Conservation (phyloP, 2,113 vertebrate genomes). For the Agapornis roseicollis region DNA sequence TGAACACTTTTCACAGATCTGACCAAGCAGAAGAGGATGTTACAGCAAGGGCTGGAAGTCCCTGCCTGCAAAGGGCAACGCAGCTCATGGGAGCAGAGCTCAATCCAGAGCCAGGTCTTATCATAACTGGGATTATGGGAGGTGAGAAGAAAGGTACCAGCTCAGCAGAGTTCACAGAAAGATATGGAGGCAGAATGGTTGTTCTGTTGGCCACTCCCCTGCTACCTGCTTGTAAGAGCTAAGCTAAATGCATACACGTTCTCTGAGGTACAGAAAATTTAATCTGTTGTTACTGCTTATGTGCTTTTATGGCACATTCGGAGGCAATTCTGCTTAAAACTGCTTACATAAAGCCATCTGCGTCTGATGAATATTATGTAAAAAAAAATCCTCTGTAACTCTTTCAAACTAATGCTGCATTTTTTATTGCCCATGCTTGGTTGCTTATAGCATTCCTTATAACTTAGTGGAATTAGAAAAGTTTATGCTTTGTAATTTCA, state of each 20-base stretch:
- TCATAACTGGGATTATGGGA: not conserved
- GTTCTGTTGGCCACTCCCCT: not conserved
- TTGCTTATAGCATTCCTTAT: not conserved
- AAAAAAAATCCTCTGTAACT: not conserved
- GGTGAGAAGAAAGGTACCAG: not conserved
- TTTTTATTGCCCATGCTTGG: not conserved
- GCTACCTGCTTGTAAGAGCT: not conserved
- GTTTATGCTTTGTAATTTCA: not conserved
- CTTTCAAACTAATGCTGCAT: not conserved
- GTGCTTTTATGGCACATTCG: not conserved
- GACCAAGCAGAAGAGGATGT: not conserved
- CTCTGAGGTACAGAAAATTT: not conserved
- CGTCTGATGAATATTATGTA: not conserved
- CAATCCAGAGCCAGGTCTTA: not conserved
- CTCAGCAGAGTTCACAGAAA: not conserved
- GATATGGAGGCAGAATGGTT: not conserved
- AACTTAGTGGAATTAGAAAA: not conserved
- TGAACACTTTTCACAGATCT: not conserved
- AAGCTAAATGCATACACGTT: not conserved
- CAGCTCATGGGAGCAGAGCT: not conserved
- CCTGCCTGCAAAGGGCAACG: not conserved
- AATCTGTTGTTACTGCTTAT: slow-evolving; percentile 18
- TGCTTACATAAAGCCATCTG: not conserved
- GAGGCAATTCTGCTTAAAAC: slow-evolving; percentile 16
- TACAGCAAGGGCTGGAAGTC: not conserved